These are phyloP conservation scores for Protonibea diacanthus DNA, from an alignment of 2,797 vertebrate genomes.

Conservation along the genomic window DNA sequence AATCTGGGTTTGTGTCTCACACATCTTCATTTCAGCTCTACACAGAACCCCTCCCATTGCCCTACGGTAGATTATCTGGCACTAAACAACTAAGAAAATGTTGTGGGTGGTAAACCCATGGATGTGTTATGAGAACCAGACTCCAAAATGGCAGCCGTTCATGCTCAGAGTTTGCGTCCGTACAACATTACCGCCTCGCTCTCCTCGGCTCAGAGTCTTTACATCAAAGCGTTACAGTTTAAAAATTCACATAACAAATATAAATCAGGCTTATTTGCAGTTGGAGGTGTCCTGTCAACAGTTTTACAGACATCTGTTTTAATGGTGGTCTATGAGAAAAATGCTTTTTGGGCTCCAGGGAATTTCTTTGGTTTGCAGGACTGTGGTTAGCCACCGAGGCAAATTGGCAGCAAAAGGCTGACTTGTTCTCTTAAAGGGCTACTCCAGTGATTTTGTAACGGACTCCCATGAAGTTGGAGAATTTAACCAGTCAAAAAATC, in stretches of 20 bases:
- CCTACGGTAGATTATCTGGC: constrained; percentile 20
- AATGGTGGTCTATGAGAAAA: constrained; percentile 23
- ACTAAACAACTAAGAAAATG: background rate
- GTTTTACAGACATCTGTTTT: background rate
- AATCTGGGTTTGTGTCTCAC: background rate
- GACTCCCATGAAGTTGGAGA: background rate
- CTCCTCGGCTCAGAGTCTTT: background rate
- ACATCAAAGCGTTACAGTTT: background rate
- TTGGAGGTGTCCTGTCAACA: constrained; percentile 11
- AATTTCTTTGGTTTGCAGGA: constrained; percentile 9
- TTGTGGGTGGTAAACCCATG: background rate
- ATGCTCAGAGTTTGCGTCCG: background rate
- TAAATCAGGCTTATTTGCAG: background rate
- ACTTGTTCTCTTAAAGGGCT: background rate
- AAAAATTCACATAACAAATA: background rate
- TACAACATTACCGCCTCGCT: background rate
- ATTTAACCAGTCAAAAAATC: background rate
- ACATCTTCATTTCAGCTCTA: constrained; percentile 11
- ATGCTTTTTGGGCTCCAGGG: background rate
- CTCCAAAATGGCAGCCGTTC: background rate
- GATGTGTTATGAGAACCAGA: background rate
- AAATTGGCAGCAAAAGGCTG: background rate
- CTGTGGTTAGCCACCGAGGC: background rate
- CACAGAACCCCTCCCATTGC: background rate
- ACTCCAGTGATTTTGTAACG: background rate